A percentile compares a stretch with the other conserved stretches of the same genome.
phyloP scores from a whole-genome alignment of 2,797 vertebrate genomes.

The Myotis daubentonii region DNA sequence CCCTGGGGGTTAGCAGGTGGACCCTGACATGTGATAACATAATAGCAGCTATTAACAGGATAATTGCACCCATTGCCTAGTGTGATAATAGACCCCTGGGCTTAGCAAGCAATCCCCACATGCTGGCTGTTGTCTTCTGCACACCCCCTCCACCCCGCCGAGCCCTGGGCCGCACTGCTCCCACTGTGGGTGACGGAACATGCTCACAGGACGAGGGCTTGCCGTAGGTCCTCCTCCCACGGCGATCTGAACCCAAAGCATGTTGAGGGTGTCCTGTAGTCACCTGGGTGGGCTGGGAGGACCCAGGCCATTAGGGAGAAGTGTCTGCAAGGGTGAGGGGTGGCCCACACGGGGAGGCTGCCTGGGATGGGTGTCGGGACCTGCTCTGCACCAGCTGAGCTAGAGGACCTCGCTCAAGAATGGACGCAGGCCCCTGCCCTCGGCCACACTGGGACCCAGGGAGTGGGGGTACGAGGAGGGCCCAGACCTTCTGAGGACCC shows the following conservation, averaged over 20 bases:
- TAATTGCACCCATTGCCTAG: constrained; percentile 25
- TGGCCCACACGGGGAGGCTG: not conserved
- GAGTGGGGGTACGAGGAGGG: not conserved
- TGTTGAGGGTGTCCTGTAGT: not conserved
- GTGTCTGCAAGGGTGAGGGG: not conserved
- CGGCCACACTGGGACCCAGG: not conserved
- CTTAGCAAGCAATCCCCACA: not conserved
- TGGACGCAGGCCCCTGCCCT: not conserved
- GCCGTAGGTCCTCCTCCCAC: not conserved
- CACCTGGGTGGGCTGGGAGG: not conserved
- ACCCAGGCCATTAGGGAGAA: not conserved
- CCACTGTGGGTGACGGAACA: not conserved
- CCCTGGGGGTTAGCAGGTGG: constrained; percentile 26
- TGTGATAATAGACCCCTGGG: constrained; percentile 38
- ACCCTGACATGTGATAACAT: constrained; percentile 19
- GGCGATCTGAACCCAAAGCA: not conserved
- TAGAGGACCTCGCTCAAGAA: not conserved
- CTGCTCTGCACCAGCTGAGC: not conserved
- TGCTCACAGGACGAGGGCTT: not conserved
- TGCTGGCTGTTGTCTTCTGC: not conserved
- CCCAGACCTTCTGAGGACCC: not conserved
- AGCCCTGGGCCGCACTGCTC: not conserved
- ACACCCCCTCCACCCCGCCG: no score
- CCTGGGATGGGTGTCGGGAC: not conserved
- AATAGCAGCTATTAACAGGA: constrained; percentile 48